These are phyloP conservation scores for Cyanoliseus patagonus DNA, from an alignment of 2,113 vertebrate species.

Conservation along the genomic window DNA sequence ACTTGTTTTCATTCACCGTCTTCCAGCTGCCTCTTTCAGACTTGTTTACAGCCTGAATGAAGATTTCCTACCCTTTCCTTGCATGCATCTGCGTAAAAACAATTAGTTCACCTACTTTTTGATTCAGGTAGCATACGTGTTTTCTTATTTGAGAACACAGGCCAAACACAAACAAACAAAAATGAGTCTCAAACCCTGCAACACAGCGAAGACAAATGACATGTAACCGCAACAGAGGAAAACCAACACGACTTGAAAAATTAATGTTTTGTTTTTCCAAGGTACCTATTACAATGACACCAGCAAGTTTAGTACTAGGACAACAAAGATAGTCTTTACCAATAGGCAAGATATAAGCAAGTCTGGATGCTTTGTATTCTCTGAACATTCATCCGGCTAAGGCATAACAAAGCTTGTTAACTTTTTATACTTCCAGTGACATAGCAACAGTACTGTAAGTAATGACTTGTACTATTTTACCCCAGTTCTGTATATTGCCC, in stretches of 20 bases:
- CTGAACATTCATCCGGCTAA: not conserved
- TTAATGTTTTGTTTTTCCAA: not conserved
- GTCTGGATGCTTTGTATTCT: not conserved
- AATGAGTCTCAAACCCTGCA: not conserved
- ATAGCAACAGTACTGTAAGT: not conserved
- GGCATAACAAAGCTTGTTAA: not conserved
- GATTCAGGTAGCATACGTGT: not conserved
- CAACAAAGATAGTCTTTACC: not conserved
- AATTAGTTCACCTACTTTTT: not conserved
- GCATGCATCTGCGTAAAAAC: accelerated
- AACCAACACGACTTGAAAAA: not conserved
- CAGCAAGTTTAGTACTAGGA: not conserved
- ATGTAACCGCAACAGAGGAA: not conserved
- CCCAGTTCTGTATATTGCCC: not conserved
- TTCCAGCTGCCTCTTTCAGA: not conserved
- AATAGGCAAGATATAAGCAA: not conserved
- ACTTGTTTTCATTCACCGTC: not conserved
- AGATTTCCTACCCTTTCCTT: not conserved
- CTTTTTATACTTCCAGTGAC: not conserved
- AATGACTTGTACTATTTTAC: not conserved
- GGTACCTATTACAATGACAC: not conserved
- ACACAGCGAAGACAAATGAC: not conserved
- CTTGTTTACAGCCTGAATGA: slow-evolving; percentile 13
- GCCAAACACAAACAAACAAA: not conserved
- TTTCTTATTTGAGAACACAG: not conserved